phyloP scores from a whole-genome alignment of 2,113 vertebrate genomes.

The Psittacus erithacus region DNA sequence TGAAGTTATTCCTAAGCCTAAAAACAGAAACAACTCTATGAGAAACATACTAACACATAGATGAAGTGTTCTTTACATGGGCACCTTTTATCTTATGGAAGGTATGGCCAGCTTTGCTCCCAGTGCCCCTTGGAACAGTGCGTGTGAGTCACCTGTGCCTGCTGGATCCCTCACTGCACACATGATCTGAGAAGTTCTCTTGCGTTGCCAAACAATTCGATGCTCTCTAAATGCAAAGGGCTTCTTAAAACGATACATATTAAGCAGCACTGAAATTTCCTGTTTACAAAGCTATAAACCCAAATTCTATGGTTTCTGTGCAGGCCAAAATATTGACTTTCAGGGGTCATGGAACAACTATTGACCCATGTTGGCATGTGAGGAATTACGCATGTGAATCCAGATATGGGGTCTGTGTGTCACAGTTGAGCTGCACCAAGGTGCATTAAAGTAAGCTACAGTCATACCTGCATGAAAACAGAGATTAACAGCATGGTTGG shows the following conservation, averaged over 20 bases:
- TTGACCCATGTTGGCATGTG: constrained; percentile 8
- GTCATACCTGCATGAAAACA: not conserved
- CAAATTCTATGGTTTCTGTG: not conserved
- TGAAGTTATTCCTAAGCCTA: not conserved
- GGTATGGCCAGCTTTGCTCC: not conserved
- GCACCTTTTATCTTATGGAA: not conserved
- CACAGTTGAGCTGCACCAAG: not conserved
- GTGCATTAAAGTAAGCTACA: not conserved
- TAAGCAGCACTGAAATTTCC: constrained; percentile 11
- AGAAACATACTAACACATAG: not conserved
- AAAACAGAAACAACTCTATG: not conserved
- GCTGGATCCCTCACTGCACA: not conserved
- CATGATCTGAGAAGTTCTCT: not conserved
- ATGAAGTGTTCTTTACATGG: not conserved
- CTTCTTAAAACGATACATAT: not conserved
- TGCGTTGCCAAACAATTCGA: not conserved
- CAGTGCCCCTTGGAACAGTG: fast-evolving
- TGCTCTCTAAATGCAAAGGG: not conserved
- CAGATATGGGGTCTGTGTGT: not conserved
- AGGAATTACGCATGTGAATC: constrained; percentile 19
- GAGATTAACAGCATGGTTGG: not conserved
- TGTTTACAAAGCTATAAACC: constrained; percentile 14
- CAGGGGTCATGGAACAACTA: constrained; percentile 12
- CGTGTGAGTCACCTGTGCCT: not conserved
- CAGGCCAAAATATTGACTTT: constrained; percentile 46